Evolutionary conservation across 2,113 vertebrate genomes (phyloP).

Genomic region (Tautogolabrus adspersus): DNA sequence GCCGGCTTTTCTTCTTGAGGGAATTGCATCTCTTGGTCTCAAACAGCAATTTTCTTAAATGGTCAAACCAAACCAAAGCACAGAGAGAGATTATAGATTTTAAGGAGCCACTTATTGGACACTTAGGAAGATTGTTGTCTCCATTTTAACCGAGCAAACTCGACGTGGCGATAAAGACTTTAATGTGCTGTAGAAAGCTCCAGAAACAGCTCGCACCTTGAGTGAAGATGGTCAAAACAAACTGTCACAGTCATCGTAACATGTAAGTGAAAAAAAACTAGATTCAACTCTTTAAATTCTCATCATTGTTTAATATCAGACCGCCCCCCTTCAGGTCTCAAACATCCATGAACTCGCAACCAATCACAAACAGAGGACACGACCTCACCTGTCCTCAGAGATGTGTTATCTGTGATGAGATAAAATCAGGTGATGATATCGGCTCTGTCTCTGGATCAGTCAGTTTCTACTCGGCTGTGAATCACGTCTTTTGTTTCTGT

Average conservation of each 20-base stretch:
- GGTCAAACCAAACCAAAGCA: no score
- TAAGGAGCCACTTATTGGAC: no score
- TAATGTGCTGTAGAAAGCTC: no score
- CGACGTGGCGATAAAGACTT: no score
- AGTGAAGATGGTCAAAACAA: no score
- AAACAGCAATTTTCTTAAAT: no score
- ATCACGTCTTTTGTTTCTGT: background rate
- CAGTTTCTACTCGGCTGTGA: background rate
- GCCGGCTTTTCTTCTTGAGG: no score
- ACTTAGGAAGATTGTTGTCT: no score
- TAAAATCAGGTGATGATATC: slow-evolving; percentile 3
- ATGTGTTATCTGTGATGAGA: background rate
- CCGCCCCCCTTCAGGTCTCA: background rate
- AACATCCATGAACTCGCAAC: background rate
- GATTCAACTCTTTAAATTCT: background rate
- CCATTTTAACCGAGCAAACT: no score
- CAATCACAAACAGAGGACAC: background rate
- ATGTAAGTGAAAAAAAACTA: background rate
- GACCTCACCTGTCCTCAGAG: slow-evolving; percentile 9
- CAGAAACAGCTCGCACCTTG: no score
- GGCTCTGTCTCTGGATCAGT: background rate
- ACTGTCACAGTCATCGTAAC: background rate
- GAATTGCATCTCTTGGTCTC: no score
- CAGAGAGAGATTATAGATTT: no score
- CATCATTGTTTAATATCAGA: background rate